Evolutionary conservation across 2,888 invertebrate species (phyloP).

Genomic region (Sinelater perroti): DNA sequence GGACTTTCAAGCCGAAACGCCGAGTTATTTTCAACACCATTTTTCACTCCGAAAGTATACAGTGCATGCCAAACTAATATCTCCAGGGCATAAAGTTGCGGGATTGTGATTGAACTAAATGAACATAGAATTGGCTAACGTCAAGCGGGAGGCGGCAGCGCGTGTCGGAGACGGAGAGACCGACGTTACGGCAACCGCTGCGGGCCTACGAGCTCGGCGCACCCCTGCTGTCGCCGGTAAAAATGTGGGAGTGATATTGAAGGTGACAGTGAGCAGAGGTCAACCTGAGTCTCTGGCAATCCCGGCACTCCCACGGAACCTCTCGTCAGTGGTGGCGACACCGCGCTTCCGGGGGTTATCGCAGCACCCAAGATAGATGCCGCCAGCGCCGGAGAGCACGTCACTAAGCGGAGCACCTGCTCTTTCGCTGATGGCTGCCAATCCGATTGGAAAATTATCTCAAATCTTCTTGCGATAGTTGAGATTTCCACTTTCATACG

Average conservation of each 20-base stretch:
- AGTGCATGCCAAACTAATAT: constrained; percentile 57
- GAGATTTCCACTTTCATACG: neutral
- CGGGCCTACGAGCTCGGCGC: constrained; percentile 24
- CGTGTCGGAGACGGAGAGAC: constrained; percentile 26
- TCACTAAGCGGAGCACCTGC: constrained; percentile 16
- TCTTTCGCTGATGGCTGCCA: constrained; percentile 16
- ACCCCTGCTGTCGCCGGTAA: constrained; percentile 41
- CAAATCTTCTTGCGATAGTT: constrained; percentile 12
- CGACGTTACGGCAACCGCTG: neutral
- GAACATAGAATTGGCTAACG: constrained; percentile 58
- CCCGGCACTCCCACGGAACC: constrained; percentile 39
- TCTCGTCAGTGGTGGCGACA: constrained; percentile 35
- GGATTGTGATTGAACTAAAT: constrained; percentile 59
- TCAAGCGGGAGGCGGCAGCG: constrained; percentile 47
- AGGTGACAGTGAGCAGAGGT: constrained; percentile 54
- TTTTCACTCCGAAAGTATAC: constrained; percentile 56
- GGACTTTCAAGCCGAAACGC: constrained; percentile 47
- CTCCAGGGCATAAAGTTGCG: constrained; percentile 57
- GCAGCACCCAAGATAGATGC: constrained; percentile 28
- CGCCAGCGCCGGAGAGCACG: constrained; percentile 20
- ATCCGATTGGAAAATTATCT: constrained; percentile 2
- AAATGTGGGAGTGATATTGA: constrained; percentile 50
- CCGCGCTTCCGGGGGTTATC: constrained; percentile 28
- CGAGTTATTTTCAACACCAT: constrained; percentile 55
- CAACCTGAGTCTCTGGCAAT: constrained; percentile 51